phyloP scores from a whole-genome alignment of 1,140 invertebrate genomes.

The Armadillidium nasatum region DNA sequence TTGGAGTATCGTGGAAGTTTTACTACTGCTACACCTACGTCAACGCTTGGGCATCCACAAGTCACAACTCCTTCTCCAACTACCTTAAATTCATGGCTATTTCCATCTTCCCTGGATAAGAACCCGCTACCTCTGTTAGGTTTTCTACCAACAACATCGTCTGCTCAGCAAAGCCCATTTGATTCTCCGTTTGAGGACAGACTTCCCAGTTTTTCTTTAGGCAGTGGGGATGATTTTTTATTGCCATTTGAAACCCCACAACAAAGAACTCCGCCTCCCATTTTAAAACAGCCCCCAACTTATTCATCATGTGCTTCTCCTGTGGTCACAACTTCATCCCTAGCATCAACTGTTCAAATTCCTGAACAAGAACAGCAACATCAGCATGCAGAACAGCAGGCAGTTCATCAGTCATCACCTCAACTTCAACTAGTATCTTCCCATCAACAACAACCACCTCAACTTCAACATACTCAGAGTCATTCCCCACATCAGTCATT shows the following conservation, averaged over 20 bases:
- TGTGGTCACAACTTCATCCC: slow-evolving; percentile 40
- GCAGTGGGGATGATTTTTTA: slow-evolving; percentile 34
- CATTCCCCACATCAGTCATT: slow-evolving; percentile 29
- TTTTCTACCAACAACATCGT: slow-evolving; percentile 49
- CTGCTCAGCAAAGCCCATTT: slow-evolving; percentile 26
- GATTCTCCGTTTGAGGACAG: slow-evolving; percentile 37
- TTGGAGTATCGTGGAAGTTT: slow-evolving; percentile 40
- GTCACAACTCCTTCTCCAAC: slow-evolving; percentile 42
- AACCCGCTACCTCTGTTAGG: slow-evolving; percentile 56
- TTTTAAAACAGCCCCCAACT: slow-evolving; percentile 48
- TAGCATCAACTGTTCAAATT: slow-evolving; percentile 40
- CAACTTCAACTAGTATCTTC: slow-evolving; percentile 43
- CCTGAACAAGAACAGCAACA: slow-evolving; percentile 46
- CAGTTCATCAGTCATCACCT: slow-evolving; percentile 49
- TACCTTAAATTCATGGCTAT: slow-evolving; percentile 44
- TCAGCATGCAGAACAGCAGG: slow-evolving; percentile 39
- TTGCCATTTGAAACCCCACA: slow-evolving; percentile 36
- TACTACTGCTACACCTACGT: slow-evolving; percentile 32
- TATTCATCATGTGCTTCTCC: slow-evolving; percentile 45
- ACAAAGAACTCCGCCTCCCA: slow-evolving; percentile 12
- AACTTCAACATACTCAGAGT: slow-evolving; percentile 35
- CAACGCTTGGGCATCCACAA: slow-evolving; percentile 35
- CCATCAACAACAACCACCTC: slow-evolving; percentile 41
- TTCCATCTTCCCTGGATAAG: slow-evolving; percentile 54
- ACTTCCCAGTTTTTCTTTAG: slow-evolving; percentile 36